Base-by-base conservation (phyloP, 35 echinoderm and acorn worm species). In the Chiridota heheva region DNA sequence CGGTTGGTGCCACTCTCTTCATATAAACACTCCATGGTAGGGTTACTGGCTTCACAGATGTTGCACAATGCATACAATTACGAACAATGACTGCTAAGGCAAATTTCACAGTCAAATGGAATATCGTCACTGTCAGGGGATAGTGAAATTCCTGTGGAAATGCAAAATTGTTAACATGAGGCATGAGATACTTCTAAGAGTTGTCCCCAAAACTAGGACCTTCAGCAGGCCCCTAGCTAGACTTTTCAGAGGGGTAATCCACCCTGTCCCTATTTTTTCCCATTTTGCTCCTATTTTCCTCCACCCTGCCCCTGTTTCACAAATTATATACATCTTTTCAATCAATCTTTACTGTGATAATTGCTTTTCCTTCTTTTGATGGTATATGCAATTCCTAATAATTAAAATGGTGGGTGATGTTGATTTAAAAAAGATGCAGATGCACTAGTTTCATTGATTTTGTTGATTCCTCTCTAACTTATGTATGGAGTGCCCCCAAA, bases 51-150 rank as follows among this genome's bases (percentile, higher is more conserved):
- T 78, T 76, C 42, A 53, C 77, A 28, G 76, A 63, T 20, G 78
- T 77, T 7, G 44, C 36, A 56, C 80, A 68, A 7, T 26, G 34
- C 28, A 81, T 51, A 79, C 49, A 82, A 3, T 29, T 73, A 48
- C 95, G 45, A 2, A 98, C 80, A 35, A 84, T 63, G 41, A 60
- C 58, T 22, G 95, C 84, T 20, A 98, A 46, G 1, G 92, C 36
- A 82, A 91, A 98, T 55, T 98, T 98, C 7, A 88, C 40, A 30
- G 89, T 49, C 12, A 98, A 85, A 78, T 98, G 95, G 51, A 79
- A 80, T 26, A 98, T 89, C 42, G 95, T 98, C 24, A 98, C 64
- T 2, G 89, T 84, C 15, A 98, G 76, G 46, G 95, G 95, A 62
- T 69, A 98, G 13, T 78, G 76, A 37, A 98, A 98, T 35, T 45